These are phyloP conservation scores for Ceratina japonica DNA, from an alignment of 1,140 invertebrate genomes.

Conservation along the genomic window DNA sequence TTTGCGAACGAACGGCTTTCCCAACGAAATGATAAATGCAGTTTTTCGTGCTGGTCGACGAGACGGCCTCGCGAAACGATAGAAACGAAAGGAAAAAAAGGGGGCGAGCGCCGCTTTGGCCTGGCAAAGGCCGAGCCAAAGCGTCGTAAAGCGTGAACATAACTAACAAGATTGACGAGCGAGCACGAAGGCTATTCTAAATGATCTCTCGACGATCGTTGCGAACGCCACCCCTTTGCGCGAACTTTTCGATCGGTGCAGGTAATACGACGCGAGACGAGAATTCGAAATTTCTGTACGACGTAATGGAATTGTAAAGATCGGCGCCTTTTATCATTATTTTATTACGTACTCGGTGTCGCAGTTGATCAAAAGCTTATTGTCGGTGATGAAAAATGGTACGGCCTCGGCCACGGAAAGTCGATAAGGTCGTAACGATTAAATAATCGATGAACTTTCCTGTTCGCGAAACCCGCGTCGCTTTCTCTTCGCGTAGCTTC, in stretches of 20 bases:
- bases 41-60: neutral
- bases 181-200: neutral
- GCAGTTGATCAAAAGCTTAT: no score
- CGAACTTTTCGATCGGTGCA: neutral
- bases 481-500: constrained; percentile 13
- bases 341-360: no score
- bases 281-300: no score
- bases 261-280: no score
- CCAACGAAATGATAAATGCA: constrained; percentile 30
- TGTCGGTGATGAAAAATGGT: no score
- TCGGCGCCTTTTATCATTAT: no score
- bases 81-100: constrained; percentile 15
- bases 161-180: constrained; percentile 13
- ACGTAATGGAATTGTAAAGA: no score
- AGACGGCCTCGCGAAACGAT: neutral
- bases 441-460: constrained; percentile 21
- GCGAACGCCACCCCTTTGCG: neutral
- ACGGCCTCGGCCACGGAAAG: neutral
- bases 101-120: constrained; percentile 13
- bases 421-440: neutral
- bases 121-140: constrained; percentile 33
- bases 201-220: neutral
- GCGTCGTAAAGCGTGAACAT: constrained; percentile 22
- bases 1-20: neutral
- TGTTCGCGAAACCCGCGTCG: neutral